phyloP scores from a whole-genome alignment of 2,113 vertebrate species.

The Pavo muticus region DNA sequence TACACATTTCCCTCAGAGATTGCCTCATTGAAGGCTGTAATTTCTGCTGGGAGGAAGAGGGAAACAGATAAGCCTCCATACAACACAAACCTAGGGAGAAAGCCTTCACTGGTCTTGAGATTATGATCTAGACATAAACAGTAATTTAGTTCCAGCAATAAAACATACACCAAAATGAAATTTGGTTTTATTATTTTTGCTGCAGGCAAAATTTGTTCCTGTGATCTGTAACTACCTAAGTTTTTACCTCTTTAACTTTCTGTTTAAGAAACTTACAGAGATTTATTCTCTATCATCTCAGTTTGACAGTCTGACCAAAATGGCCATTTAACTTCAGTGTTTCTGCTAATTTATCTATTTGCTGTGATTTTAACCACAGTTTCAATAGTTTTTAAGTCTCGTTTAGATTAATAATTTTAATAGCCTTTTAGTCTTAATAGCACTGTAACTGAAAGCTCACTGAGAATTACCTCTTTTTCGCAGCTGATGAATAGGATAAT shows the following conservation, averaged over 20 bases:
- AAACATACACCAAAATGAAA: slow-evolving; percentile 21
- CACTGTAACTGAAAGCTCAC: neutral
- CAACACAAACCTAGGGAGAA: neutral
- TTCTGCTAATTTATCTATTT: slow-evolving; percentile 39
- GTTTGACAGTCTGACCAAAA: slow-evolving; percentile 45
- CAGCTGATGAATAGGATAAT: slow-evolving; percentile 16
- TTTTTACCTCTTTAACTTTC: slow-evolving; percentile 24
- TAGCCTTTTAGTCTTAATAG: neutral
- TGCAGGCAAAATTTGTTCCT: slow-evolving; percentile 33
- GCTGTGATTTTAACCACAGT: slow-evolving; percentile 41
- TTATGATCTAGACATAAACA: slow-evolving; percentile 70
- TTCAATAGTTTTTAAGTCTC: slow-evolving; percentile 15
- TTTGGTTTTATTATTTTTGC: slow-evolving; percentile 39
- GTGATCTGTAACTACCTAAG: slow-evolving; percentile 25
- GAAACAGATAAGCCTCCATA: slow-evolving; percentile 16
- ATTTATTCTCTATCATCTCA: slow-evolving; percentile 37
- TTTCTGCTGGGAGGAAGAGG: neutral
- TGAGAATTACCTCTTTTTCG: neutral
- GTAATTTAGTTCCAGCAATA: slow-evolving; percentile 36
- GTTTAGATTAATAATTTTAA: slow-evolving; percentile 28
- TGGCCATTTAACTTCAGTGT: slow-evolving; percentile 3
- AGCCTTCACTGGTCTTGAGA: neutral
- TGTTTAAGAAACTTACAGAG: slow-evolving; percentile 47
- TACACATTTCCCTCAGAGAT: neutral
- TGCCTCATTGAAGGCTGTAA: neutral